Evolutionary conservation across 2,113 vertebrate species (phyloP), one percentile per base, ranked within the genome.

Genomic region (Larimichthys crocea): DNA sequence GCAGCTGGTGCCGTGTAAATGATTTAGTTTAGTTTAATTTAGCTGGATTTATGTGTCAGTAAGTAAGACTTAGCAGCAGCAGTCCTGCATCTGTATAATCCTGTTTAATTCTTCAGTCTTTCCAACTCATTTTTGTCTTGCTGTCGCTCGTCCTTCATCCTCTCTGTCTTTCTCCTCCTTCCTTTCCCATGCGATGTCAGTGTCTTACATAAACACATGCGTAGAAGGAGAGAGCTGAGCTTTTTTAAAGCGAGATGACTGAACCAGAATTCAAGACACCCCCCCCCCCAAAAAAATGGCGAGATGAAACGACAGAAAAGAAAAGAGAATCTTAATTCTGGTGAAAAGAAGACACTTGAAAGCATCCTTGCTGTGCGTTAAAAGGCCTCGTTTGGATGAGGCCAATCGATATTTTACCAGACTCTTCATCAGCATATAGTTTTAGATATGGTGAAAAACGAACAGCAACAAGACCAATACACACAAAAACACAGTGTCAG

Each of bases 21-120:
- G 79, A 85, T 79, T 83, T 52, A 26, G 53, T 74, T 52, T 35
- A 6, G 5, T 35, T 35, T 35, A 35, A 35, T 35, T 61, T 57
- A 11, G 35, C 67, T 14, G 55, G 55, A 67, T 44, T 29, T 29
- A 72, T 79, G 77, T 42, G 48, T 80, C 48, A 26, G 48, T 67
- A 56, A 63, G 70, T 53, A 8, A 42, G 46, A 59, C 48, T 79
- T 76, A 64, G 53, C 59, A 42, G 53, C 59, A 42, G n/a, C 63
- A 29, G 72, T 84, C 80, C 77, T 56, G 73, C 75, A 76, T 87
- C 84, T 76, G 55, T 29, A 68, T 86, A 84, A 82, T 88, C 76
- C 81, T 50, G 83, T 85, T 86, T 72, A 84, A 84, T 53, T 3
- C 72, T 80, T 66, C 67, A 42, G 69, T 65, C 66, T 66, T 40